Conservation (phyloP, 2,797 vertebrate genomes). For the Thripadectes ignobilis region DNA sequence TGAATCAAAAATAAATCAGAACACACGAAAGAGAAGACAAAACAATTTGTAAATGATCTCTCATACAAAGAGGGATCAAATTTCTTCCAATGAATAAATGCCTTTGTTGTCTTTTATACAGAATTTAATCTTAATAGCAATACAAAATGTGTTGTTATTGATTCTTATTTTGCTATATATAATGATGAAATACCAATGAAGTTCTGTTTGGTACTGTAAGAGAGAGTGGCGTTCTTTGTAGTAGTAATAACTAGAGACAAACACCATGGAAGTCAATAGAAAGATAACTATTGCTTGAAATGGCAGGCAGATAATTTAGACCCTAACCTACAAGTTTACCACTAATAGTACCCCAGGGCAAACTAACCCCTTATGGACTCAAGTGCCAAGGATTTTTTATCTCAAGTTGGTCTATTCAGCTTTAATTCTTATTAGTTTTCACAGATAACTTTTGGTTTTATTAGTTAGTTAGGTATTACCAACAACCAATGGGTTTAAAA, state of each 20-base stretch:
- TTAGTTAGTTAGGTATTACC: neutral
- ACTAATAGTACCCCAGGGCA: neutral
- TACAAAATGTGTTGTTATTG: neutral
- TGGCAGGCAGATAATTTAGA: neutral
- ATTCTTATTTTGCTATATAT: neutral
- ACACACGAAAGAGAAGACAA: neutral
- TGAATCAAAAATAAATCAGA: neutral
- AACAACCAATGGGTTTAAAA: neutral
- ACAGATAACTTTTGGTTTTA: neutral
- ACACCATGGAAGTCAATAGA: neutral
- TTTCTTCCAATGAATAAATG: neutral
- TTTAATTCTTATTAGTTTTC: neutral
- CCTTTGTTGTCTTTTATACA: neutral
- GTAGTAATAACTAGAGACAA: neutral
- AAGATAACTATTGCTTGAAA: neutral
- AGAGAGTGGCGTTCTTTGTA: neutral
- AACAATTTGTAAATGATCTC: neutral
- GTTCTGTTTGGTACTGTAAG: neutral
- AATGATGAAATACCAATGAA: neutral
- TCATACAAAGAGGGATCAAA: neutral
- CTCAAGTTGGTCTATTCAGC: neutral
- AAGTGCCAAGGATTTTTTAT: neutral
- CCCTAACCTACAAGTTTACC: neutral
- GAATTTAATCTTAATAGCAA: neutral
- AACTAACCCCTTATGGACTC: accelerated